These are phyloP conservation scores for Gandaritis pyraliata DNA, from an alignment of 2,888 invertebrate species.

Conservation along the genomic window DNA sequence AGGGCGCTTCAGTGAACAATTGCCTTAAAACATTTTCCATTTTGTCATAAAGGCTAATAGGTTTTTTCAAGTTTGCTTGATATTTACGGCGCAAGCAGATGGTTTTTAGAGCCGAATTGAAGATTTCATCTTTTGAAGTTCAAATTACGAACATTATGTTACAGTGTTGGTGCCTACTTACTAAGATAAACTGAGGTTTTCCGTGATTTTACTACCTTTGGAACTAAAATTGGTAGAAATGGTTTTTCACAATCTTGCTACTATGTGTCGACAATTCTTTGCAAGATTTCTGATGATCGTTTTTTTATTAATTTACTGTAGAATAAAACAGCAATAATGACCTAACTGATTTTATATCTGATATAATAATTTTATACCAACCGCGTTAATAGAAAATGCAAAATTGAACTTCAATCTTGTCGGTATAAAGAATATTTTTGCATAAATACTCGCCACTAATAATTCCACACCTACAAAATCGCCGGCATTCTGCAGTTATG, in stretches of 20 bases:
- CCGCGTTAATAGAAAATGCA: too few relatives aligned
- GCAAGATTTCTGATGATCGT: too few relatives aligned
- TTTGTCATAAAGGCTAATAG: slow-evolving; percentile 42
- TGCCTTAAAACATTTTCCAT: slow-evolving; percentile 34
- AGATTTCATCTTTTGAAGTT: slow-evolving; percentile 37
- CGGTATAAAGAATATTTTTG: not conserved
- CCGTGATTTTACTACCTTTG: not conserved
- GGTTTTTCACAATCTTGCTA: too few relatives aligned
- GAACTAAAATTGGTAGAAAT: too few relatives aligned
- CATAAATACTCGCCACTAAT: not conserved
- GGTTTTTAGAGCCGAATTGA: slow-evolving; percentile 40
- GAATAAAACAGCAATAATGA: not conserved
- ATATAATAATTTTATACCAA: not conserved
- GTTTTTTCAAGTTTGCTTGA: slow-evolving; percentile 42
- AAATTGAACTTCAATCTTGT: too few relatives aligned
- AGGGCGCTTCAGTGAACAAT: slow-evolving; percentile 4
- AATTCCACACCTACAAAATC: not conserved
- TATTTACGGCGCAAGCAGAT: slow-evolving; percentile 44
- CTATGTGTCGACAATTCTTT: too few relatives aligned
- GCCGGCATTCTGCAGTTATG: not conserved
- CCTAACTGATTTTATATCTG: not conserved
- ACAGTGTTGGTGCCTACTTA: slow-evolving; percentile 16
- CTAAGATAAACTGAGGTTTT: slow-evolving; percentile 4
- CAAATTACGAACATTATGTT: slow-evolving; percentile 33
- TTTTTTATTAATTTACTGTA: too few relatives aligned